phyloP scores from a whole-genome alignment of 2,888 invertebrate species.

The Cenopis cana region DNA sequence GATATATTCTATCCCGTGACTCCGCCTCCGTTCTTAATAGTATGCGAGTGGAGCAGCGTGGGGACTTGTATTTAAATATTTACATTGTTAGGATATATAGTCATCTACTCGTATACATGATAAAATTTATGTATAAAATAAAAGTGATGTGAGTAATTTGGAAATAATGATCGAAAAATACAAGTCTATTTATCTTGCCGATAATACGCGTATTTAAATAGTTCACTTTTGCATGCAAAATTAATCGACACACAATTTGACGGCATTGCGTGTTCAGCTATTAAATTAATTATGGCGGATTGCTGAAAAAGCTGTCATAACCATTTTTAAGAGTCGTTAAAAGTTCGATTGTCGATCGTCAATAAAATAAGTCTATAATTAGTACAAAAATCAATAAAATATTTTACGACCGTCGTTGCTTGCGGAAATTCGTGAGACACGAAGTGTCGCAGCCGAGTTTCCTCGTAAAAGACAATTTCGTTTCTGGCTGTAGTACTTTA shows the following conservation, averaged over 20 bases:
- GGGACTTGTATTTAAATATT: neutral
- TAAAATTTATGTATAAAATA: neutral
- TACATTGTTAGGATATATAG: too few relatives aligned
- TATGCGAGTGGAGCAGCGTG: too few relatives aligned
- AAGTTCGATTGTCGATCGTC: conserved; percentile 26
- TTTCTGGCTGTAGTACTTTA: neutral
- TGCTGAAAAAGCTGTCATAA: conserved; percentile 41
- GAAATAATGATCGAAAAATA: conserved; percentile 14
- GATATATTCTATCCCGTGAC: too few relatives aligned
- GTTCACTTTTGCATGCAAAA: conserved; percentile 42
- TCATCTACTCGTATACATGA: too few relatives aligned
- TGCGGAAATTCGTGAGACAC: neutral
- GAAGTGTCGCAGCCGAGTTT: conserved; percentile 1
- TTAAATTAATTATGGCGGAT: conserved; percentile 43
- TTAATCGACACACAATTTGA: conserved; percentile 42
- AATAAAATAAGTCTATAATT: conserved; percentile 38
- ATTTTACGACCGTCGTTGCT: conserved; percentile 17
- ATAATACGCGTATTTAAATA: conserved; percentile 36
- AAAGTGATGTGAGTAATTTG: neutral
- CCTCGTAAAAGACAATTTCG: conserved; percentile 6
- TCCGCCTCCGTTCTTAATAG: too few relatives aligned
- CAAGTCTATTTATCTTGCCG: conserved; percentile 31
- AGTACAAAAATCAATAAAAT: conserved; percentile 33
- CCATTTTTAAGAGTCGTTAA: conserved; percentile 41
- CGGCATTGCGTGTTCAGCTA: conserved; percentile 40